These are phyloP conservation scores for Oncorhynchus mykiss DNA, from an alignment of 2,113 vertebrate species.

Conservation along the genomic window DNA sequence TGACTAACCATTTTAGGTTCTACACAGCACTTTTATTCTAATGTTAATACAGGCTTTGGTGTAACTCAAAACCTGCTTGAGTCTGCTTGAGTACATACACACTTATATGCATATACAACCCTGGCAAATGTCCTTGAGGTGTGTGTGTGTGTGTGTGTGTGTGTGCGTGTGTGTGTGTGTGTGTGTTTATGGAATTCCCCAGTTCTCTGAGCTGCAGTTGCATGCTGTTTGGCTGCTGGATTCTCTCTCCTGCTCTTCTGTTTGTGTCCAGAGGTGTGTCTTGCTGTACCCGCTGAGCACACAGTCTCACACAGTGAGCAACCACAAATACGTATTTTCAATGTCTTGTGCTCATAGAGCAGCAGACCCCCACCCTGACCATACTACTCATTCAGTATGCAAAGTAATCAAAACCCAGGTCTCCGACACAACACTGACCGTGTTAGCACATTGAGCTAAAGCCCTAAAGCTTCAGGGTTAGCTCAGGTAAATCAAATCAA, in stretches of 20 bases:
- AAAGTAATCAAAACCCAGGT: neutral
- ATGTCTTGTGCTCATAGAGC: no score
- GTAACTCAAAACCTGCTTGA: neutral
- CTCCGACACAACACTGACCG: no score
- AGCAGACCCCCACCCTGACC: neutral
- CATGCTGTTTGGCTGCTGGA: conserved; percentile 7
- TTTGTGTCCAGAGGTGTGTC: conserved; percentile 13
- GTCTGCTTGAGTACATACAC: neutral
- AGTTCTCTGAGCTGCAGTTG: conserved; percentile 37
- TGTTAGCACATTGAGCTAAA: no score
- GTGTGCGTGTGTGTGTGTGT: conserved; percentile 22
- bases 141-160: conserved; percentile 16
- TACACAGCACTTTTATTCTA: no score
- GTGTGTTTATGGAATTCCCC: conserved; percentile 34
- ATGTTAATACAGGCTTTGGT: neutral
- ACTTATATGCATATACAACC: conserved; percentile 12
- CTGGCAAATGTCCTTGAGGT: conserved; percentile 19
- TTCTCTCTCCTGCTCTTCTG: neutral
- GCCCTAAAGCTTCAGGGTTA: no score
- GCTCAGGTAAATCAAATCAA: no score
- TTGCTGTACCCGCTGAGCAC: conserved; percentile 20
- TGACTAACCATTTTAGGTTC: no score
- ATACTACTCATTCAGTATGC: neutral
- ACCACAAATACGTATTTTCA: no score
- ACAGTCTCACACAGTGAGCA: conserved; percentile 27